Percentiles rank a stretch among this genome's conserved stretches.
phyloP scores from a whole-genome alignment of 2,888 invertebrate genomes.

The Platypus cylindrus region DNA sequence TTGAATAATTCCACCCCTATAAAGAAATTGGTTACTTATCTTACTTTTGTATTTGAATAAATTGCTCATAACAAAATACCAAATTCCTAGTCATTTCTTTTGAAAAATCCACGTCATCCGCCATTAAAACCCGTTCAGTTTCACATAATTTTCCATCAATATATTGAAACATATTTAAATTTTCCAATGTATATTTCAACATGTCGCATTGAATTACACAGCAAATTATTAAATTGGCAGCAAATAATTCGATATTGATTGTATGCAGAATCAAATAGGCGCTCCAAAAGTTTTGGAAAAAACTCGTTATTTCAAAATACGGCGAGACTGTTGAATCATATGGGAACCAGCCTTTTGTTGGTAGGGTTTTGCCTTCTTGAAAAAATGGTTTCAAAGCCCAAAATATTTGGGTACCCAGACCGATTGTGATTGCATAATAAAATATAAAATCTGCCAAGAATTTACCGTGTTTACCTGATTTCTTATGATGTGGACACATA shows the following conservation, averaged over 20 bases:
- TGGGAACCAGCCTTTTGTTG: constrained; percentile 8
- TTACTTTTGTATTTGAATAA: constrained; percentile 6
- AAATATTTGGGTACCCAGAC: constrained; percentile 7
- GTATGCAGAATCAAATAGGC: constrained; percentile 7
- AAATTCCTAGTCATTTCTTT: constrained; percentile 7
- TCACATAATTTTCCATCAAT: background rate
- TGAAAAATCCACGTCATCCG: constrained; percentile 1
- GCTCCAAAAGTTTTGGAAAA: constrained; percentile 6
- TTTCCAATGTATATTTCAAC: constrained; percentile 5
- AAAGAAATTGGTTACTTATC: background rate
- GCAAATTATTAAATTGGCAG: constrained; percentile 8
- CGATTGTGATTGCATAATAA: constrained; percentile 4
- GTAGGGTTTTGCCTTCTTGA: constrained; percentile 3
- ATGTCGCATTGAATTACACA: constrained; percentile 8
- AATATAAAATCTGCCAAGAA: constrained; percentile 4
- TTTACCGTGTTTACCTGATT: background rate
- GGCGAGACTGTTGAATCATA: constrained; percentile 5
- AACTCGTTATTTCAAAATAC: constrained; percentile 6
- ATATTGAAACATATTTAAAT: constrained; percentile 5
- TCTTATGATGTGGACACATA: constrained; percentile 2
- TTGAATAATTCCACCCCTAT: background rate
- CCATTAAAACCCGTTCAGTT: background rate
- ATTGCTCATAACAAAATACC: constrained; percentile 4
- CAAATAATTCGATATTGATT: constrained; percentile 10
- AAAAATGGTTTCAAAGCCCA: constrained; percentile 6